A percentile compares a stretch with the other conserved stretches of the same genome.
Conservation (phyloP, 1,140 invertebrate species). For the Drosophila aff. region DNA sequence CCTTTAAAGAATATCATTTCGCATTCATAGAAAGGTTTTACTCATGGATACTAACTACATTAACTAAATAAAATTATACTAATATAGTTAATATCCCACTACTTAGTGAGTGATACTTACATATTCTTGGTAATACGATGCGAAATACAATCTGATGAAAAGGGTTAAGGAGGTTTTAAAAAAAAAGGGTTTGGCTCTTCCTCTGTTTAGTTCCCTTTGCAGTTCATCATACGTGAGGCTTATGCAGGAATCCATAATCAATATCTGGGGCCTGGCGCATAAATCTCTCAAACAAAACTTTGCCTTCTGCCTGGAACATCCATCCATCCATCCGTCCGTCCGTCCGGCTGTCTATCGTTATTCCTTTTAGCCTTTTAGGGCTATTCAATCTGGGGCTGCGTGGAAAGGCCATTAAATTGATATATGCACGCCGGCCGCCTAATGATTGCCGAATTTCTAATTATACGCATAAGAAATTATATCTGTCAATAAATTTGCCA, state of each 20-base stretch:
- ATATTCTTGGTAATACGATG: not conserved
- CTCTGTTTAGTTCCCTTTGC: not conserved
- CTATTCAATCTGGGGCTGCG: constrained; percentile 60
- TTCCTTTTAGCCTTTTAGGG: constrained; percentile 38
- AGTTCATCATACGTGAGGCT: constrained; percentile 11
- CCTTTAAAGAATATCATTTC: no score
- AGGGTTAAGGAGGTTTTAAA: not conserved
- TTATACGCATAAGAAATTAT: constrained; percentile 84
- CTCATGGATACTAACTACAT: no score
- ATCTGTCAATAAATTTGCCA: constrained; percentile 84
- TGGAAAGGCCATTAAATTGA: constrained; percentile 82
- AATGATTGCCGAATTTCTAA: constrained; percentile 85
- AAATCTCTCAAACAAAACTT: constrained; percentile 46
- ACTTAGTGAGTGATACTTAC: not conserved
- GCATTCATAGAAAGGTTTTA: no score
- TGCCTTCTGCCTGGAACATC: constrained; percentile 10
- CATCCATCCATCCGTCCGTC: constrained; percentile 22
- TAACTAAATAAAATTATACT: no score
- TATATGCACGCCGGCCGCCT: constrained; percentile 70
- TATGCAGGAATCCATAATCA: constrained; percentile 25
- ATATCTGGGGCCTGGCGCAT: constrained; percentile 34
- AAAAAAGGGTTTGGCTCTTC: not conserved
- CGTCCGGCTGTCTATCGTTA: constrained; percentile 20
- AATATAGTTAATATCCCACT: no score
- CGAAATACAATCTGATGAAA: not conserved